Base-by-base conservation (phyloP, 1,140 invertebrate genomes). In the Gonatopus flavifemur region DNA sequence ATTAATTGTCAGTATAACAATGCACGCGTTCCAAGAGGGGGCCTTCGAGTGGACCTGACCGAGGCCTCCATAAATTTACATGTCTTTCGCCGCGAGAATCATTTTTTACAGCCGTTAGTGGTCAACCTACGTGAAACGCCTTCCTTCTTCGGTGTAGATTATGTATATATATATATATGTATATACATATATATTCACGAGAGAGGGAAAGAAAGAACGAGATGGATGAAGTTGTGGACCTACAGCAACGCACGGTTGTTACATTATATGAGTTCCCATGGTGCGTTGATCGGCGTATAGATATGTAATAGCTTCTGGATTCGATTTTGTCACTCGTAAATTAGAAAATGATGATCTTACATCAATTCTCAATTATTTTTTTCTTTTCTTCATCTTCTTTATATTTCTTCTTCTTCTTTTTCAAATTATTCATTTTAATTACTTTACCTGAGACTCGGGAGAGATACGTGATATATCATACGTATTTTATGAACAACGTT, bases 41-140 rank as follows among this genome's bases (percentile, higher is more conserved):
- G 40, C 22, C n/a, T n/a, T n/a, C 51, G 52, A 46, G 52, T 55
- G 49, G 55, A 38, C 57, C 57, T 59, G 57, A 59, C 52, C 63
- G 51, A 58, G 56, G 65, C 67, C 67, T 76, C 71, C 69, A 74
- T 76, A 76, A 76, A 76, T 74, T 76, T 73, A 69, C 73, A 74
- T 74, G 70, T 76, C 72, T 72, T 74, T 70, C 69, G 68, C 62
- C 62, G 66, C 68, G 61, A 72, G 71, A 66, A 76, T 76, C 67
- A 74, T 75, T 75, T 75, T 75, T 75, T 74, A 75, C 59, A 65
- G 60, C 52, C 64, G 60, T 66, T 67, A 69, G 60, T 62, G 66
- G 64, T 55, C n/a, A n/a, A n/a, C n/a, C n/a, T n/a, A n/a, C n/a
- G n/a, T n/a, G n/a, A n/a, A n/a, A n/a, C n/a, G n/a, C n/a, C n/a